Base-by-base conservation (phyloP, 2,888 invertebrate species). In the Phortica okadai region DNA sequence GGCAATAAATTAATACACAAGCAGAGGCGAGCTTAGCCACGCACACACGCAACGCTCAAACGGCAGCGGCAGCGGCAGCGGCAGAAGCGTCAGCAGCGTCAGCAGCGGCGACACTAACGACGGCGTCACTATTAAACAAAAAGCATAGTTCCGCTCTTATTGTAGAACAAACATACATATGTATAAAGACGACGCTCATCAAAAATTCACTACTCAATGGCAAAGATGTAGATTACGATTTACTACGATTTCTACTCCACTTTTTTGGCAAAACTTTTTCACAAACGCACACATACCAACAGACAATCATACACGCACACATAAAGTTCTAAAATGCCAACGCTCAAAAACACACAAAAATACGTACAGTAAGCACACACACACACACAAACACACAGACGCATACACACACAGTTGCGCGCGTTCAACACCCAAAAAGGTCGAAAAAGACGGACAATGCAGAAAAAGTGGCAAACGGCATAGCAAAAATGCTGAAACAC, bases 361-460 rank as follows among this genome's bases (percentile, higher is more conserved):
- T 33, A 66, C 66, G 42, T 33, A 66, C 44, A 16, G 67, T 44
- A 74, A 67, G 62, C 70, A 56, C 66, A 56, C 67, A 76, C 72
- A 66, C 50, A 76, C 44, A 16, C 75, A 75, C 69, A 72, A 58
- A 74, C 50, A 62, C 74, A 72, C 67, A 74, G 70, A 62, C 66
- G 67, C 45, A 33, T 42, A 69, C 70, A 77, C 50, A 73, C 44
- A 44, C 67, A 70, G 74, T 79, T 83, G 87, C 85, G 85, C 87
- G 88, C 88, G 84, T 89, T 86, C 84, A 83, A 83, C 88, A 88
- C 89, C 89, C 85, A 83, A 86, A 86, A 88, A 82, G 78, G 82
- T 82, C 84, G 81, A 86, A 79, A 84, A 86, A 81, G 80, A 54
- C 79, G 77, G 70, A 72, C 75, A 74, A 69, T 72, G 78, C 62